Evolutionary conservation across 2,113 vertebrate species (phyloP).

Genomic region (Marmota flaviventris): DNA sequence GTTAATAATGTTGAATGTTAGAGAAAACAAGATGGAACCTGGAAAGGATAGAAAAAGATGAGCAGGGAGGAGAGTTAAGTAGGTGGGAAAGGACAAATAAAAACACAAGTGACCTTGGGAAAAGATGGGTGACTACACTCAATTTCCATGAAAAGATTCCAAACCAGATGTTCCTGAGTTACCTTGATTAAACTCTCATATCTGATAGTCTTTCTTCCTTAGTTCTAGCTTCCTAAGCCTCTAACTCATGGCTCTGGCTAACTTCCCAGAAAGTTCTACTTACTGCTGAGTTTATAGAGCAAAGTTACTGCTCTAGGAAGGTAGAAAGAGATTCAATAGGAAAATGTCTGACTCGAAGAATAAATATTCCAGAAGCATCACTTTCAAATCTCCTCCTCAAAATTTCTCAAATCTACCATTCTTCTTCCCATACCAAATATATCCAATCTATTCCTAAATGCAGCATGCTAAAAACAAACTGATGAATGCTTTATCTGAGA

Average conservation of each 20-base stretch:
- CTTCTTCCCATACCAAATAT: background rate
- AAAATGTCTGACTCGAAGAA: constrained; percentile 29
- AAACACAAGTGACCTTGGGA: background rate
- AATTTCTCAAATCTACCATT: background rate
- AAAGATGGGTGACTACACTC: background rate
- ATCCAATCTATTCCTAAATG: constrained; percentile 55
- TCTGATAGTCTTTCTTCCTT: background rate
- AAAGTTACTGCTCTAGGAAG: background rate
- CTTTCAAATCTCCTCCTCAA: constrained; percentile 66
- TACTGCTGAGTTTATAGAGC: background rate
- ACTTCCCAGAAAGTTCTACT: constrained; percentile 39
- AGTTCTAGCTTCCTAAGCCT: background rate
- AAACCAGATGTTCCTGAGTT: background rate
- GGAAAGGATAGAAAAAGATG: background rate
- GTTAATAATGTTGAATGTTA: background rate
- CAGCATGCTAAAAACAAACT: constrained; percentile 66
- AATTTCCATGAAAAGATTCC: background rate
- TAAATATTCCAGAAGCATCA: constrained; percentile 65
- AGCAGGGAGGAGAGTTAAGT: background rate
- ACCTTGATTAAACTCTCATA: background rate
- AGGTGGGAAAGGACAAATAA: constrained; percentile 2
- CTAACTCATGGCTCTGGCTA: background rate
- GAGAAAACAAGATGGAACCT: background rate
- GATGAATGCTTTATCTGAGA: constrained; percentile 59
- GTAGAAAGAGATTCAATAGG: constrained; percentile 9